A percentile compares a stretch with the other conserved stretches of the same genome.
phyloP scores from a whole-genome alignment of 2,888 invertebrate species.

The Hermaeophaga mercurialis region DNA sequence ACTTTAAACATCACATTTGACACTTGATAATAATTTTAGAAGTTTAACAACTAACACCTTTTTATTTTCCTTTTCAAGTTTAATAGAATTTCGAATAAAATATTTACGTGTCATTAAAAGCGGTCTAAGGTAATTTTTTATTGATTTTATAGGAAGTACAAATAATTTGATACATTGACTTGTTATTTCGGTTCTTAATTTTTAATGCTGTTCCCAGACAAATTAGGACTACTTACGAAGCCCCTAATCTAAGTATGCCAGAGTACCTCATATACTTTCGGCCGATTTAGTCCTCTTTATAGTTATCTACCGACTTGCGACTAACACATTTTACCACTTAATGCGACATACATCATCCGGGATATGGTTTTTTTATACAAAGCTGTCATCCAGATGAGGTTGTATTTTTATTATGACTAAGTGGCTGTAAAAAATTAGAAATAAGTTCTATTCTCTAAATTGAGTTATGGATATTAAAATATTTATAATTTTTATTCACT shows the following conservation, averaged over 20 bases:
- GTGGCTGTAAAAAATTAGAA: slow-evolving; percentile 16
- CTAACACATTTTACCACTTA: slow-evolving; percentile 49
- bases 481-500: too few species aligned
- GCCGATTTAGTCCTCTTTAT: slow-evolving; percentile 44
- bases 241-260: slow-evolving; percentile 37
- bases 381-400: slow-evolving; percentile 26
- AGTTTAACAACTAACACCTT: too few species aligned
- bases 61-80: too few species aligned
- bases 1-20: too few species aligned
- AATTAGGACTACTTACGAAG: slow-evolving; percentile 19
- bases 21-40: too few species aligned
- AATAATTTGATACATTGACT: too few species aligned
- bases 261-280: slow-evolving; percentile 35
- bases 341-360: slow-evolving; percentile 41
- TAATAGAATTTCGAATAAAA: too few species aligned
- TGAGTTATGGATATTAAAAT: too few species aligned
- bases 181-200: background rate
- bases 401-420: slow-evolving; percentile 17
- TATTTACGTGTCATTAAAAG: too few species aligned
- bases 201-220: background rate
- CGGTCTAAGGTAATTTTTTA: too few species aligned
- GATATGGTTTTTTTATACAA: slow-evolving; percentile 16
- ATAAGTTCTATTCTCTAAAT: too few species aligned
- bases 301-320: slow-evolving; percentile 44
- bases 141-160: too few species aligned